Conservation (phyloP, 2,113 vertebrate genomes). For the Oreochromis aureus region DNA sequence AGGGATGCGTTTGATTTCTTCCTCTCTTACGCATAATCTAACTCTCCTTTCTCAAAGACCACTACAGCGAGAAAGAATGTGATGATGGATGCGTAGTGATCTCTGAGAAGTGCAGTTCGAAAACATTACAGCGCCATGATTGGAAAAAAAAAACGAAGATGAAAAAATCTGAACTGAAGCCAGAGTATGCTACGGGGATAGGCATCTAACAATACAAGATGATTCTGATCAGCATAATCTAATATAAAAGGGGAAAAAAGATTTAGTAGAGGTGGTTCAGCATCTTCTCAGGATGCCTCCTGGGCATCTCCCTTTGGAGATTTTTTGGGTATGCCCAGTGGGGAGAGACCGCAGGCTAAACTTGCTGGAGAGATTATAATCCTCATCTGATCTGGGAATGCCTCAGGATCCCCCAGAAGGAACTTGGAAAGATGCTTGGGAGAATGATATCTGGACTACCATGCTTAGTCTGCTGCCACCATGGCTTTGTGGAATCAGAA, state of each 20-base stretch:
- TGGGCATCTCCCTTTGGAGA: neutral
- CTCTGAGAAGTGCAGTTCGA: neutral
- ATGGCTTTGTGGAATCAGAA: neutral
- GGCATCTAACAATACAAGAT: neutral
- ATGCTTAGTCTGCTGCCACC: neutral
- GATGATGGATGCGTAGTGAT: neutral
- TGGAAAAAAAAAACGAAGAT: neutral
- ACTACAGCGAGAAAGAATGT: neutral
- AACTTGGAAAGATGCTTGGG: rapidly evolving
- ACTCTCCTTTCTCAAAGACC: neutral
- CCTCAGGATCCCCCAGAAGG: neutral
- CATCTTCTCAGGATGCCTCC: neutral
- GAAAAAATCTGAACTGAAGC: neutral
- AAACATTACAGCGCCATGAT: neutral
- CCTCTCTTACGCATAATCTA: neutral
- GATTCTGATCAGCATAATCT: neutral
- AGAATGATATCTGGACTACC: neutral
- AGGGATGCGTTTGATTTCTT: neutral
- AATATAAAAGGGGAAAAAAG: neutral
- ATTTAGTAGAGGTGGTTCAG: neutral
- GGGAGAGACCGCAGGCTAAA: neutral
- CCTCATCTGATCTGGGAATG: neutral
- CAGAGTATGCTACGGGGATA: neutral
- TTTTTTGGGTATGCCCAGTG: neutral
- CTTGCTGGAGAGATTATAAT: neutral